A percentile compares a stretch with the other conserved stretches of the same genome.
phyloP scores from a whole-genome alignment of 2,797 vertebrate species.

The Mico argentatus region DNA sequence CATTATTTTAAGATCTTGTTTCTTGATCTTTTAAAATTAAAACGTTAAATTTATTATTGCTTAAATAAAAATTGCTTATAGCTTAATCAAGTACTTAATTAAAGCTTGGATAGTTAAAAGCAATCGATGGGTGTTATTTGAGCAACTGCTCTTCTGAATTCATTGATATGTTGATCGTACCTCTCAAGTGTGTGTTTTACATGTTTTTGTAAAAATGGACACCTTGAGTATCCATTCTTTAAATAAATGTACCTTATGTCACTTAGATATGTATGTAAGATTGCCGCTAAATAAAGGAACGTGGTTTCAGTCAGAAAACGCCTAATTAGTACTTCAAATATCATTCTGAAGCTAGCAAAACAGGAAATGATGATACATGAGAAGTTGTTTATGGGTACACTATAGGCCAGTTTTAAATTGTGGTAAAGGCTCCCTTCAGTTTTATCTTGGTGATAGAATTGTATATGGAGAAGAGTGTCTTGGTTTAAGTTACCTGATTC shows the following conservation, averaged over 20 bases:
- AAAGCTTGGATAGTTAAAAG: not conserved
- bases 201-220: conserved; percentile 4
- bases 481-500: not conserved
- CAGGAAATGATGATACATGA: not conserved
- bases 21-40: conserved; percentile 38
- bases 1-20: not conserved
- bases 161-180: not conserved
- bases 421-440: not conserved
- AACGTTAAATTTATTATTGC: not conserved
- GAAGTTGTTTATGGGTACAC: not conserved
- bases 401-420: not conserved
- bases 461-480: not conserved
- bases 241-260: not conserved
- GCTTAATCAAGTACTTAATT: conserved; percentile 25
- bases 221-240: not conserved
- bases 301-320: conserved; percentile 42
- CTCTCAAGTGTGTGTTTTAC: not conserved
- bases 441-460: not conserved
- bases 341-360: not conserved
- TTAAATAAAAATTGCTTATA: not conserved
- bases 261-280: not conserved
- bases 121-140: not conserved
- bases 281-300: not conserved
- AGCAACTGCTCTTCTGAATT: not conserved
- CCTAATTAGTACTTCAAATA: conserved; percentile 4